Evolutionary conservation across 2,888 invertebrate genomes (phyloP).

Genomic region (Halictus quadricinctus): DNA sequence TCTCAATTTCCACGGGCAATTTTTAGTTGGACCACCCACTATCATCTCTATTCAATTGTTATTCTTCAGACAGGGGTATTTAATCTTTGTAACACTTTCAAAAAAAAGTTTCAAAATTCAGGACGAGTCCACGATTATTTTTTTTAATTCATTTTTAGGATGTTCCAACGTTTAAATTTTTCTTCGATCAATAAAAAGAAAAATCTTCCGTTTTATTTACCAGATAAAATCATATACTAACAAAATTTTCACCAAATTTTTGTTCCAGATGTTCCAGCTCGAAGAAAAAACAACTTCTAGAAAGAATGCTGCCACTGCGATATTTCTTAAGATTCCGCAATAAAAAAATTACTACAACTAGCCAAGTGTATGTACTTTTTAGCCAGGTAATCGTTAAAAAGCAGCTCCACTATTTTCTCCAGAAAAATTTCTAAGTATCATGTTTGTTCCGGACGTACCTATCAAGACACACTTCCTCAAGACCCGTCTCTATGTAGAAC

Average conservation of each 20-base stretch:
- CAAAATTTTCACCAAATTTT: neutral
- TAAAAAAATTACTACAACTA: neutral
- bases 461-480: neutral
- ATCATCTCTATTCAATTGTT: neutral
- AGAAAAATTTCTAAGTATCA: neutral
- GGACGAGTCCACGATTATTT: neutral
- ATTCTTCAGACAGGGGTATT: neutral
- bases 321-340: neutral
- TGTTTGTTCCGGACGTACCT: neutral
- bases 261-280: neutral
- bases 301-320: neutral
- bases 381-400: neutral
- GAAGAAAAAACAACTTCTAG: neutral
- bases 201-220: neutral
- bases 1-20: neutral
- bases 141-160: neutral
- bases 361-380: neutral
- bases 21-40: constrained; percentile 3
- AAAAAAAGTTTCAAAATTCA: neutral
- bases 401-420: neutral
- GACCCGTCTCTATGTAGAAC: neutral
- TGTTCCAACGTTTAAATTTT: neutral
- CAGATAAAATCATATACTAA: neutral
- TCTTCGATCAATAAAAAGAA: neutral
- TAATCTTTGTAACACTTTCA: neutral